Base-by-base conservation (phyloP, 2,888 invertebrate species). In the Buathra laborator region DNA sequence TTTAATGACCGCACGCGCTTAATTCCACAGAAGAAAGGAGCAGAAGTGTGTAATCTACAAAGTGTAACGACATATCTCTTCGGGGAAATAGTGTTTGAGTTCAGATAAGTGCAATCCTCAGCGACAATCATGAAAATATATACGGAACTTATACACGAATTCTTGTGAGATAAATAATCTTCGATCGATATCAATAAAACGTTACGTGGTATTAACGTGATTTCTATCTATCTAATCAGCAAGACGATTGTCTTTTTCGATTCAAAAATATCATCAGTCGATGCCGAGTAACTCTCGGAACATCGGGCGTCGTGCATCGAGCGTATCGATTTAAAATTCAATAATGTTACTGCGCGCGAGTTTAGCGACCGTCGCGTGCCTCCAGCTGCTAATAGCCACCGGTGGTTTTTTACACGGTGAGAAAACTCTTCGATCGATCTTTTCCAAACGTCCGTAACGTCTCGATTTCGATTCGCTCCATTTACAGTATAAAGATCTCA, bases 301-400 rank as follows among this genome's bases (percentile, higher is more conserved):
- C 9, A 24, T 9, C 44, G 16, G 1, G 19, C n/a, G 59, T 29
- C 6, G 64, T 48, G n/a, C 16, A 14, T 48, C 64, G 12, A 51
- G 16, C 9, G 59, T 46, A 48, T 53, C 51, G 56, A 32, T 56
- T 12, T 2, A 71, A 32, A 29, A 62, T 66, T 59, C 44, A 5
- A 74, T 62, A 32, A 84, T 84, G 84, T n/a, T 70, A 16, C 48
- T 68, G 10, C 46, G 51, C 9, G 44, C 67, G 53, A 48, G 72
- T 44, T 37, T 81, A 2, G 74, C 74, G 16, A 64, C 74, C 1
- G 46, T 81, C 53, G 71, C 59, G 59, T 67, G 76, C 7, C 51
- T 84, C 9, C 84, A 84, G 24, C 59, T 81, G n/a, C 44, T 84
- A 3, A 62, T 84, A n/a, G 32, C 76, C 72, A 67, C 67, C 14